A percentile compares a stretch with the other conserved stretches of the same genome.
phyloP scores from a whole-genome alignment of 2,888 invertebrate genomes.

The Leucozona laternaria region DNA sequence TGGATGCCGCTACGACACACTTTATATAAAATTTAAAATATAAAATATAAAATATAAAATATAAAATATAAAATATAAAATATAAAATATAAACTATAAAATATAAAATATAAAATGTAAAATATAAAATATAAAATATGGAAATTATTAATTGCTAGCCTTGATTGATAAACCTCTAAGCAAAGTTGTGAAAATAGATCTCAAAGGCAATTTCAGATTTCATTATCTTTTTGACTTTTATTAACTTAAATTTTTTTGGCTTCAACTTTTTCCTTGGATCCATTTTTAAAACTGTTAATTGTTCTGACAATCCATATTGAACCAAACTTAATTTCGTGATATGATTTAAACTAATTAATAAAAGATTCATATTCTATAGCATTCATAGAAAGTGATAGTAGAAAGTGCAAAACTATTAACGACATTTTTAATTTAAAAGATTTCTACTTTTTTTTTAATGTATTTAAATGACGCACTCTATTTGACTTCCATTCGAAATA shows the following conservation, averaged over 20 bases:
- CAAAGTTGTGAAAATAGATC: not conserved
- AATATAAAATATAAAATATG: too few relatives aligned
- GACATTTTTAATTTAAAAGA: not conserved
- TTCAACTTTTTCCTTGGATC: not conserved
- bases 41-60: too few relatives aligned
- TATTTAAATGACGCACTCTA: slow-evolving; percentile 36
- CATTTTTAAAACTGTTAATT: slow-evolving; percentile 2
- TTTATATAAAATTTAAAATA: too few relatives aligned
- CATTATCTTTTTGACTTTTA: too few relatives aligned
- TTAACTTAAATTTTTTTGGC: not conserved
- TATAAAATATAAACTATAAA: too few relatives aligned
- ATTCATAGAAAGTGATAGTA: slow-evolving; percentile 19
- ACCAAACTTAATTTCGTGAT: slow-evolving; percentile 1
- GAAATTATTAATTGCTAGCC: too few relatives aligned
- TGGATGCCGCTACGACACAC: too few relatives aligned
- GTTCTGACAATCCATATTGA: slow-evolving; percentile 12
- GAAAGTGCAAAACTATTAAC: slow-evolving; percentile 27
- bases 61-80: too few relatives aligned
- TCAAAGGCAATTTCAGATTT: not conserved
- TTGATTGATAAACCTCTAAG: too few relatives aligned
- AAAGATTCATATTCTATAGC: slow-evolving; percentile 1
- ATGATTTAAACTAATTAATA: slow-evolving; percentile 7
- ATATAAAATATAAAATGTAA: too few relatives aligned
- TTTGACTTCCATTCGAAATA: slow-evolving; percentile 2
- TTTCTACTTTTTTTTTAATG: slow-evolving; percentile 14